Evolutionary conservation across 2,113 vertebrate species (phyloP).

Genomic region (Chionodraco myersi): DNA sequence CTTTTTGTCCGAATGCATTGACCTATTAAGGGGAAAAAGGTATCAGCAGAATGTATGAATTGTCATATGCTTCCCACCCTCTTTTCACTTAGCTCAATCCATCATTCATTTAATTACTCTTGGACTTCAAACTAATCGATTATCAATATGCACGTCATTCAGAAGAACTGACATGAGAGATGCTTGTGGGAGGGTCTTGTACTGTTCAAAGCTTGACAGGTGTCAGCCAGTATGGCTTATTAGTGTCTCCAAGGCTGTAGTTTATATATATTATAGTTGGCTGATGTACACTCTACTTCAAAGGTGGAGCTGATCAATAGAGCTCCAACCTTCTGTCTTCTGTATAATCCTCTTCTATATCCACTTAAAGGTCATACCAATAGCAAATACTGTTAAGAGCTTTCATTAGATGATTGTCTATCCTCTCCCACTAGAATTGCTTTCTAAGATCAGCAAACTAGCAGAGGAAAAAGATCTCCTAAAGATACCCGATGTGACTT

Average conservation of each 20-base stretch:
- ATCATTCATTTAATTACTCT: background rate
- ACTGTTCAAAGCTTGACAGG: conserved; percentile 13
- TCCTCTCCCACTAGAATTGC: background rate
- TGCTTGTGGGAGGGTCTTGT: conserved; percentile 2
- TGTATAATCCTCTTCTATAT: conserved; percentile 24
- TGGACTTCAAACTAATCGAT: background rate
- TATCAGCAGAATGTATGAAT: background rate
- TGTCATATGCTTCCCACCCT: background rate
- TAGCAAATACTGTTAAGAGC: conserved; percentile 8
- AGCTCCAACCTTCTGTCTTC: background rate
- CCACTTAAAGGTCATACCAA: conserved; percentile 34
- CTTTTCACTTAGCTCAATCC: background rate
- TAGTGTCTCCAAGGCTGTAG: conserved; percentile 22
- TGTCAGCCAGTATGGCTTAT: conserved; percentile 9
- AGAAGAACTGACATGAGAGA: background rate
- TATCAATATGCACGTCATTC: conserved; percentile 1
- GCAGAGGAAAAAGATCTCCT: background rate
- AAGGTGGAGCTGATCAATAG: conserved; percentile 31
- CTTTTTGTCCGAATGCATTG: background rate
- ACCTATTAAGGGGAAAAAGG: background rate
- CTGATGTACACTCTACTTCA: conserved; percentile 28
- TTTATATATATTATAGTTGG: conserved; percentile 16
- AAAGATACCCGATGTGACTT: background rate
- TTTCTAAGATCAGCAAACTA: background rate
- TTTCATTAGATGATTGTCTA: conserved; percentile 21